Conservation (phyloP, 2,797 vertebrate species). For the Falco naumanni region DNA sequence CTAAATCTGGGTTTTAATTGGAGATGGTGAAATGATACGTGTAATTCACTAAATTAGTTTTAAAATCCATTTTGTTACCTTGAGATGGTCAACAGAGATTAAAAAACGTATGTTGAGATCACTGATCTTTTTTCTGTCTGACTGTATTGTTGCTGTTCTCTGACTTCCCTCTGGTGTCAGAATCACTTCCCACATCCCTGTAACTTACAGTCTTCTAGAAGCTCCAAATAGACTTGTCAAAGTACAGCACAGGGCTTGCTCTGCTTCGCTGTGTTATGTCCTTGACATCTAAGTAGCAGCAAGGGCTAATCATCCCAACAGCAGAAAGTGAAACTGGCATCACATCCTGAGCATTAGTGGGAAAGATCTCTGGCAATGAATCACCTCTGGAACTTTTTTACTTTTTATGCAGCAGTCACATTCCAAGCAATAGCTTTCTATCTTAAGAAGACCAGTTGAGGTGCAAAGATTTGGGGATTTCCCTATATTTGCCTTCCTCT, state of each 20-base stretch:
- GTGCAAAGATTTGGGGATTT: background rate
- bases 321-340: background rate
- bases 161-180: constrained; percentile 30
- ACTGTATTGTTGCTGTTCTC: background rate
- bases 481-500: background rate
- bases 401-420: background rate
- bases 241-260: background rate
- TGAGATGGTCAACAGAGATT: background rate
- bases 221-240: constrained; percentile 42
- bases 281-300: background rate
- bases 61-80: background rate
- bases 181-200: constrained; percentile 42
- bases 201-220: constrained; percentile 23
- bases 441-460: background rate
- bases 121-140: background rate
- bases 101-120: background rate
- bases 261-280: constrained; percentile 5
- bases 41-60: background rate
- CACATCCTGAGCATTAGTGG: background rate
- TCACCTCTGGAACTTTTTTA: background rate
- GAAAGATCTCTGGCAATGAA: background rate
- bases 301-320: background rate
- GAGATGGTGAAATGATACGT: background rate
- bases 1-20: background rate
- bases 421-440: background rate